These are phyloP conservation scores for Parapristionchus giblindavisi DNA, from an alignment of 2,888 invertebrate genomes.

Conservation along the genomic window DNA sequence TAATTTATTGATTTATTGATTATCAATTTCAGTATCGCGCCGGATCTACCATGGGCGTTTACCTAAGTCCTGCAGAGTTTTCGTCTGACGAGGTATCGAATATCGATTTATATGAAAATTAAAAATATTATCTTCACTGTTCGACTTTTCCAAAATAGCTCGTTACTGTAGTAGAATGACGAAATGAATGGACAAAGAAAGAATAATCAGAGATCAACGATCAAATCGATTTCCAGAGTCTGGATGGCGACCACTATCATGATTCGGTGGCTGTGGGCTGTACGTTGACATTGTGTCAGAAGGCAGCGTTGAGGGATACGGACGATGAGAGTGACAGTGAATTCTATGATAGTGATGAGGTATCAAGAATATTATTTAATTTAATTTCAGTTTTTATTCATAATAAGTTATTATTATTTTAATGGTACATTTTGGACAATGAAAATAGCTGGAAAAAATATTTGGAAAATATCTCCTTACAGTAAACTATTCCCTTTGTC, in stretches of 20 bases:
- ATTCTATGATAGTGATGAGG: constrained; percentile 52
- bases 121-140: neutral
- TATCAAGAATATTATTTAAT: neutral
- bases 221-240: constrained; percentile 21
- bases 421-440: neutral
- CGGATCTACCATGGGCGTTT: constrained; percentile 51
- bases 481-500: too few relatives aligned
- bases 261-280: constrained; percentile 59
- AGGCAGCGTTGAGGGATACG: constrained; percentile 56
- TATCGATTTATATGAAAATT: neutral
- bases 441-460: neutral
- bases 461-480: neutral
- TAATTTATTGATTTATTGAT: neutral
- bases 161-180: neutral
- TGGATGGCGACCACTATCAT: constrained; percentile 43
- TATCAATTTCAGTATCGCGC: constrained; percentile 37
- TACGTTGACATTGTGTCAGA: constrained; percentile 62
- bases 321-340: constrained; percentile 55
- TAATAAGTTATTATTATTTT: neutral
- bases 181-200: too few relatives aligned
- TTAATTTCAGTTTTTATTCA: neutral
- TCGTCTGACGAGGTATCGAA: constrained; percentile 46
- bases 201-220: neutral
- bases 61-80: constrained; percentile 55
- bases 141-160: neutral